Base-by-base conservation (phyloP, 2,113 vertebrate genomes). In the Aegotheles bennettii region DNA sequence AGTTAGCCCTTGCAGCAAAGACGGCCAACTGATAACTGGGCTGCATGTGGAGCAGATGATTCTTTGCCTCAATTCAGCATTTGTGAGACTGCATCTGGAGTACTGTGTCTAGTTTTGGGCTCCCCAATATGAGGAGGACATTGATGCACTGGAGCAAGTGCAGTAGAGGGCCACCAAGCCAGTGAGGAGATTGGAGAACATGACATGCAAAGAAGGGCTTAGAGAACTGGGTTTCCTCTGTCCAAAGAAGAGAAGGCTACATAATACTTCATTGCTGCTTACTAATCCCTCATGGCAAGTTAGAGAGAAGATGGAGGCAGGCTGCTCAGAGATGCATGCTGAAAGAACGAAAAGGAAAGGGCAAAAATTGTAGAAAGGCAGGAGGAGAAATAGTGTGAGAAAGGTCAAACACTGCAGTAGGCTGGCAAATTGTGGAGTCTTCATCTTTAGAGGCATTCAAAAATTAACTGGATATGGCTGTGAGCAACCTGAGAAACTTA, bases 1-100 rank as follows among this genome's bases (percentile, higher is more conserved):
- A 61, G 24, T 26, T 79, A 63, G 43, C 13, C 10, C 25, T 85
- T 50, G 13, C 15, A 53, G 48, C 35, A 79, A 43, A 75, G 47
- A 16, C 0, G 0, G 28, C 6, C 16, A 31, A 3, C 54, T 50
- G 43, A 19, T 68, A 42, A 21, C 38, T 63, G 25, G 38, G 11
- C 67, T 82, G n/a, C 73, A 69, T n/a, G 11, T 53, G 54, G 28
- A 73, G 16, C 14, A 20, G 54, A 16, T 64, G 25, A 25, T 67
- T 84, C 31, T 60, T 77, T 20, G 7, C 4, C 33, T 77, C 47
- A 51, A 0, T 42, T 75, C n/a, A n/a, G 29, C 51, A 7, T 79
- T 88, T 75, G n/a, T 38, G 35, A 84, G 42, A n/a, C 16, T 33
- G 14, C 25, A 21, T 56, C 36, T 63, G 43, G 17, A 79, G 38